Evolutionary conservation across 2,888 invertebrate species (phyloP).

Genomic region (Pristionchus arcanus): DNA sequence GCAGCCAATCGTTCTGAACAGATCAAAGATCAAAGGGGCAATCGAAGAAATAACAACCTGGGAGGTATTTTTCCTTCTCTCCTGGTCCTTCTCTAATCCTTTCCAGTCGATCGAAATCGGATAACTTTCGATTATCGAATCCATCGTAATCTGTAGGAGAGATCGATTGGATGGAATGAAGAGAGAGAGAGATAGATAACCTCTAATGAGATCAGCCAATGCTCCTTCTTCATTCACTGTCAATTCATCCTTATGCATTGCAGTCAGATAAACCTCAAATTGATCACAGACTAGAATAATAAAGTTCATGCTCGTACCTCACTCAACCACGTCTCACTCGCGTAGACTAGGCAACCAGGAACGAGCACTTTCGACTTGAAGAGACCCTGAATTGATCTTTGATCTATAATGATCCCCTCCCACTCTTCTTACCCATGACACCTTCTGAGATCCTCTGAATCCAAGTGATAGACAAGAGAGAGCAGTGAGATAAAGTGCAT

Average conservation of each 20-base stretch:
- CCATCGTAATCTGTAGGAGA: conserved; percentile 65
- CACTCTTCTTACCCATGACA: conserved; percentile 56
- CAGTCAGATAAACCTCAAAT: conserved; percentile 31
- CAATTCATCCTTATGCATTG: conserved; percentile 1
- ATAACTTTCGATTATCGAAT: conserved; percentile 62
- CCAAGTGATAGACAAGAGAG: conserved; percentile 67
- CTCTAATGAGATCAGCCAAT: conserved; percentile 40
- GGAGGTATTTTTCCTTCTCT: conserved; percentile 41
- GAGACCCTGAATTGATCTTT: conserved; percentile 53
- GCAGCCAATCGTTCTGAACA: conserved; percentile 61
- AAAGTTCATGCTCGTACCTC: conserved; percentile 83
- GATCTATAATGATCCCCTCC: not conserved
- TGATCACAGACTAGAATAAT: not conserved
- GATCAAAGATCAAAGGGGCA: not conserved
- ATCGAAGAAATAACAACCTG: not conserved
- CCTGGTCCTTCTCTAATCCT: conserved; percentile 57
- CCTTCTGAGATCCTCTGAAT: conserved; percentile 56
- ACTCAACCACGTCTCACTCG: conserved; percentile 94
- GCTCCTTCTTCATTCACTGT: conserved; percentile 38
- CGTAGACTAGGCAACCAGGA: conserved; percentile 90
- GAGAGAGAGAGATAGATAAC: not conserved
- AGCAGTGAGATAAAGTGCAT: conserved; percentile 72
- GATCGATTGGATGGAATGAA: not conserved
- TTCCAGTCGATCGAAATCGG: conserved; percentile 65
- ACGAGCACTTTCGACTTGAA: conserved; percentile 67